Evolutionary conservation across 2,113 vertebrate species (phyloP).

Genomic region (Labeo catla): DNA sequence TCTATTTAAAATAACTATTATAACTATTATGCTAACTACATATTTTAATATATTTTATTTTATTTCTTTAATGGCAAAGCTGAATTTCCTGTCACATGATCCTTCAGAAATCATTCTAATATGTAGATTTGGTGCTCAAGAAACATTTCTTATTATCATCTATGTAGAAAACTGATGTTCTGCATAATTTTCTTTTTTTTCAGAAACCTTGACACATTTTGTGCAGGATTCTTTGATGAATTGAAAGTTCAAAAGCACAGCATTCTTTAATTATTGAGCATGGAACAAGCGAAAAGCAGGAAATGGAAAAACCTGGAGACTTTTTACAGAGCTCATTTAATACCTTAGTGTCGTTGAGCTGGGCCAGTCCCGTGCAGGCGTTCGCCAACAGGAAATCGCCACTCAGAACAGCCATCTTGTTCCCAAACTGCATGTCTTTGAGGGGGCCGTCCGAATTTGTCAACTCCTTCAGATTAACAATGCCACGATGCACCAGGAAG

Average conservation of each 20-base stretch:
- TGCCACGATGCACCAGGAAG: constrained; percentile 95
- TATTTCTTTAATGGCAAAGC: neutral
- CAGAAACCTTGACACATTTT: neutral
- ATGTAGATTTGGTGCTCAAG: neutral
- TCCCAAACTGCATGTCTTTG: constrained; percentile 98
- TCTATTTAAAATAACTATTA: neutral
- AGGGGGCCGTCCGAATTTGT: constrained; percentile 88
- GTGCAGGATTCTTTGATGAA: neutral
- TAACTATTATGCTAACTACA: too few species aligned
- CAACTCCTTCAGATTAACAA: constrained; percentile 90
- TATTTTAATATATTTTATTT: neutral
- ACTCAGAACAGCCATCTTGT: constrained; percentile 96
- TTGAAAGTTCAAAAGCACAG: neutral
- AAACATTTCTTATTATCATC: neutral
- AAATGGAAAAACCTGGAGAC: neutral
- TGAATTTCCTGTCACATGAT: neutral
- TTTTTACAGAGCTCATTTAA: neutral
- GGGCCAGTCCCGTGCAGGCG: constrained; percentile 90
- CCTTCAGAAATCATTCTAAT: neutral
- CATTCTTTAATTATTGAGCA: neutral
- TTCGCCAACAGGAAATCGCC: constrained; percentile 97
- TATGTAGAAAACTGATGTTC: neutral
- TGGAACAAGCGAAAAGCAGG: neutral
- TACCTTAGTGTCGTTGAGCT: constrained; percentile 96
- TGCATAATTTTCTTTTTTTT: neutral